phyloP scores from a whole-genome alignment of 2,113 vertebrate genomes.

The Tupaia chinensis region DNA sequence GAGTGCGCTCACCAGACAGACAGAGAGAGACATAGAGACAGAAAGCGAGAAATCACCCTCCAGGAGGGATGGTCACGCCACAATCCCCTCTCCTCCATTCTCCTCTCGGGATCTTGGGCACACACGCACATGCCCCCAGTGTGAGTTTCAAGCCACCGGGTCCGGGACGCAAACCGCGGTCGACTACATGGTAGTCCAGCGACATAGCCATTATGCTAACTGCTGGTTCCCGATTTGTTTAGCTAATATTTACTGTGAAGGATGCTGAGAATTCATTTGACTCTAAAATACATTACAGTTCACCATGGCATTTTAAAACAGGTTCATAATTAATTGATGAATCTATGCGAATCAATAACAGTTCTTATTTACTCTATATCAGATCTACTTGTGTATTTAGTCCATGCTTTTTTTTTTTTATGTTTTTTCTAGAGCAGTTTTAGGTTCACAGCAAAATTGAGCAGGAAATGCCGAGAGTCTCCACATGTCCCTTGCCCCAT shows the following conservation, averaged over 20 bases:
- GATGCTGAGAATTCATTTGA: background rate
- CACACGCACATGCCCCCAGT: too few species aligned
- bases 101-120: too few species aligned
- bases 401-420: background rate
- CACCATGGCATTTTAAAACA: constrained; percentile 46
- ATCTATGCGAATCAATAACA: background rate
- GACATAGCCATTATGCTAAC: too few species aligned
- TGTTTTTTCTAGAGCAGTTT: background rate
- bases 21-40: too few species aligned
- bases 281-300: background rate
- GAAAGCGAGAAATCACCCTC: too few species aligned
- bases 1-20: too few species aligned
- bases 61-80: too few species aligned
- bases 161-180: too few species aligned
- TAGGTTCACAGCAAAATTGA: background rate
- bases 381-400: background rate
- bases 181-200: too few species aligned
- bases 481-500: rapidly evolving
- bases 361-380: constrained; percentile 32
- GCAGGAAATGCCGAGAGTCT: background rate
- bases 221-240: too few species aligned
- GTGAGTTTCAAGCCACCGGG: too few species aligned
- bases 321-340: background rate
- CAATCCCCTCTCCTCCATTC: too few species aligned
- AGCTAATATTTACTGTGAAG: background rate